Evolutionary conservation across 2,797 vertebrate species (phyloP).

Genomic region (Micropoecilia bifurca): DNA sequence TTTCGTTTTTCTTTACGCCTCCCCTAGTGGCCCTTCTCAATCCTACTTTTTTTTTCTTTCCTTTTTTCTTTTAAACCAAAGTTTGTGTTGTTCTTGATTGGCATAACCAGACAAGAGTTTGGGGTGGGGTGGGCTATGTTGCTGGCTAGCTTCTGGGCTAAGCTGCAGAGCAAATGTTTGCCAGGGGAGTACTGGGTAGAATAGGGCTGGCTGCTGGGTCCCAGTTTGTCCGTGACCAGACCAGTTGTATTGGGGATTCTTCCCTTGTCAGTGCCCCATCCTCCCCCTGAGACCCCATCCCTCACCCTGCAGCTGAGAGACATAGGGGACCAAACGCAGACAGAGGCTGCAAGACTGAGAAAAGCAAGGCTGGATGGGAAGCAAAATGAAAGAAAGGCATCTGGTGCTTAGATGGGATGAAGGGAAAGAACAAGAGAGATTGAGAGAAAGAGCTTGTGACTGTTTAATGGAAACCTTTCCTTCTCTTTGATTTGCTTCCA

Average conservation of each 20-base stretch:
- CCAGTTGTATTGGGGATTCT: conserved; percentile 93
- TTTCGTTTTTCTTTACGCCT: conserved; percentile 68
- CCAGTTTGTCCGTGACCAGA: conserved; percentile 95
- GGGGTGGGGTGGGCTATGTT: conserved; percentile 69
- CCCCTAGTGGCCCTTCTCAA: conserved; percentile 65
- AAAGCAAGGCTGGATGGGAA: conserved; percentile 74
- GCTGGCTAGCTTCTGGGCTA: conserved; percentile 80
- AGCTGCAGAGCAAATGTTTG: conserved; percentile 95
- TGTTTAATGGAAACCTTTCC: conserved; percentile 92
- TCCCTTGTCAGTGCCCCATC: conserved; percentile 76
- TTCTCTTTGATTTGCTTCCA: conserved; percentile 85
- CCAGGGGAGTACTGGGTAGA: conserved; percentile 86
- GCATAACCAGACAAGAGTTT: conserved; percentile 85
- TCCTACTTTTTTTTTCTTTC: conserved; percentile 66
- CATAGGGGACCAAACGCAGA: conserved; percentile 71
- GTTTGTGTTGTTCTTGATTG: conserved; percentile 82
- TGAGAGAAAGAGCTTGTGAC: conserved; percentile 91
- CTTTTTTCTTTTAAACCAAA: conserved; percentile 72
- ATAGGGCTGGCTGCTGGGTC: conserved; percentile 83
- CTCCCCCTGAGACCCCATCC: conserved; percentile 76
- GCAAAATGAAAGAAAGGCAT: conserved; percentile 90
- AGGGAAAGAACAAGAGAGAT: conserved; percentile 60
- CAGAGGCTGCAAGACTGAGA: conserved; percentile 63
- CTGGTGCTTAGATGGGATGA: conserved; percentile 87
- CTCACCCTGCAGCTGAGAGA: conserved; percentile 89